phyloP scores from a whole-genome alignment of 2,113 vertebrate species.

The Leptobrachium leishanense region DNA sequence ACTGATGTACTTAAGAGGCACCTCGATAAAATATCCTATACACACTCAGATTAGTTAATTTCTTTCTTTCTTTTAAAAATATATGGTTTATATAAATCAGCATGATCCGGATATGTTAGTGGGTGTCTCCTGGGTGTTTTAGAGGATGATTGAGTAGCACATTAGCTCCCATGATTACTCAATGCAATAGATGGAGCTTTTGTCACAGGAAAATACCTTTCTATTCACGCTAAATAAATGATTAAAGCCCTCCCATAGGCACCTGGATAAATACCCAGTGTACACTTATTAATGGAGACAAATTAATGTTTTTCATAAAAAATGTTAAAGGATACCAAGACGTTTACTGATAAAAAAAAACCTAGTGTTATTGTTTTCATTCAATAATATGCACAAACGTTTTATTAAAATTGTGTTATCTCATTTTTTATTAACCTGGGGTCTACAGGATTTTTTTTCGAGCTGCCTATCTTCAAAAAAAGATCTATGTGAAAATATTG shows the following conservation, averaged over 20 bases:
- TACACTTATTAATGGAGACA: neutral
- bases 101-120: neutral
- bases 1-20: neutral
- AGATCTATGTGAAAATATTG: neutral
- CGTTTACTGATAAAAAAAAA: too few relatives aligned
- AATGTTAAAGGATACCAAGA: too few relatives aligned
- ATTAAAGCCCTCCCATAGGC: neutral
- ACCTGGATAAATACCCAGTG: neutral
- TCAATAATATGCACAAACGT: too few relatives aligned
- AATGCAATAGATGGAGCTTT: too few relatives aligned
- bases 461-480: neutral
- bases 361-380: too few relatives aligned
- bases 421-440: too few relatives aligned
- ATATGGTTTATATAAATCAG: too few relatives aligned
- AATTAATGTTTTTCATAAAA: too few relatives aligned
- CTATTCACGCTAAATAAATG: too few relatives aligned
- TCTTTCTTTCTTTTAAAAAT: too few relatives aligned
- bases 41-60: neutral
- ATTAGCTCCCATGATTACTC: neutral
- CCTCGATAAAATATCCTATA: neutral
- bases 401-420: too few relatives aligned
- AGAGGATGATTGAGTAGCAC: neutral
- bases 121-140: neutral
- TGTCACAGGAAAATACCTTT: too few relatives aligned
- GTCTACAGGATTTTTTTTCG: neutral